phyloP scores from a whole-genome alignment of 2,888 invertebrate species.

The Perdita meconis region DNA sequence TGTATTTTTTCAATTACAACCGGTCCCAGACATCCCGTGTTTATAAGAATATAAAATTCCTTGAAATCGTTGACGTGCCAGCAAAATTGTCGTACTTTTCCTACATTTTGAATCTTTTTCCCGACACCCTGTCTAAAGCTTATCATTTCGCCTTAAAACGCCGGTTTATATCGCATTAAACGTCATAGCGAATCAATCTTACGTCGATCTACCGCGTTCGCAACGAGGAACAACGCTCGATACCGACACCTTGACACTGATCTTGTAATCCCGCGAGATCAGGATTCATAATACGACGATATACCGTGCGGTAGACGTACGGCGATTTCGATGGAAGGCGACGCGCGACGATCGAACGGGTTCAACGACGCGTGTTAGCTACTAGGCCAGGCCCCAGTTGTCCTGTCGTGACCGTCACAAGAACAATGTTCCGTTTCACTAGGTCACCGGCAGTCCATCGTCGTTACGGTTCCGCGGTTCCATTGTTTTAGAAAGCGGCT shows the following conservation, averaged over 20 bases:
- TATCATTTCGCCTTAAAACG: too few species aligned
- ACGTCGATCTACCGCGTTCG: slow-evolving; percentile 1
- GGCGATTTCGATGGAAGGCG: background rate
- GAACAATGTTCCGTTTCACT: slow-evolving; percentile 65
- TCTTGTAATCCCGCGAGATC: slow-evolving; percentile 37
- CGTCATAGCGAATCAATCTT: slow-evolving; percentile 13
- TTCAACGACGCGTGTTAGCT: slow-evolving; percentile 40
- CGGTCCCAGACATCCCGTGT: too few species aligned
- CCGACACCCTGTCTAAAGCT: too few species aligned
- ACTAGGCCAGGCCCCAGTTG: slow-evolving; percentile 36
- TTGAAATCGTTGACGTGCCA: too few species aligned
- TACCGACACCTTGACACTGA: slow-evolving; percentile 44
- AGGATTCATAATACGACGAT: background rate
- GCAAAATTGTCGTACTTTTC: too few species aligned
- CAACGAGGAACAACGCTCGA: background rate
- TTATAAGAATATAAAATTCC: too few species aligned
- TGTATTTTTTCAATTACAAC: too few species aligned
- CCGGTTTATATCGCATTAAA: too few species aligned
- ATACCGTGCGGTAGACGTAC: background rate
- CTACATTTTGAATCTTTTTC: too few species aligned
- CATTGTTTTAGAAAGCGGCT: slow-evolving; percentile 52
- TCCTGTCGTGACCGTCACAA: slow-evolving; percentile 70
- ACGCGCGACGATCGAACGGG: slow-evolving; percentile 40
- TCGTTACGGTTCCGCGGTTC: slow-evolving; percentile 58
- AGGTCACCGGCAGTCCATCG: slow-evolving; percentile 69